Percentiles rank a stretch among this genome's conserved stretches.
These are phyloP conservation scores for Sinella curviseta DNA, from an alignment of 1,140 invertebrate species.

Conservation along the genomic window DNA sequence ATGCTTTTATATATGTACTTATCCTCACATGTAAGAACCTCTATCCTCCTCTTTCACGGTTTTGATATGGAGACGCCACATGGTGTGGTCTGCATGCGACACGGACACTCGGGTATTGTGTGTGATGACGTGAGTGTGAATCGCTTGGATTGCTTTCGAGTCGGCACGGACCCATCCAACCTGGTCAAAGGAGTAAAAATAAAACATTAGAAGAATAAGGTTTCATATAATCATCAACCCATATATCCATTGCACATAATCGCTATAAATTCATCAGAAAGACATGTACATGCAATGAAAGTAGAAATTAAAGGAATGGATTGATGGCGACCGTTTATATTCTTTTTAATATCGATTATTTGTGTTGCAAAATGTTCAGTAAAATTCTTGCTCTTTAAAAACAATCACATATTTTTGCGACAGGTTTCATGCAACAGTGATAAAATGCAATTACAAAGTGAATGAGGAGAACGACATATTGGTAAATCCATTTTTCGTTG, in stretches of 20 bases:
- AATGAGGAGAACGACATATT: neutral
- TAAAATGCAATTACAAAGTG: too few species aligned
- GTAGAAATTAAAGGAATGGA: too few species aligned
- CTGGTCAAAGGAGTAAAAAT: slow-evolving; percentile 51
- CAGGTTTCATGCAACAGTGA: too few species aligned
- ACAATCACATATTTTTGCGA: too few species aligned
- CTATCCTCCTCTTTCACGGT: slow-evolving; percentile 54
- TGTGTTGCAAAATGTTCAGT: too few species aligned
- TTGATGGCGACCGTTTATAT: too few species aligned
- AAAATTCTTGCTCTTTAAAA: too few species aligned
- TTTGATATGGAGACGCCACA: slow-evolving; percentile 54
- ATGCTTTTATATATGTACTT: neutral
- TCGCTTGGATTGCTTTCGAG: slow-evolving; percentile 55
- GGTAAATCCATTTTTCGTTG: neutral
- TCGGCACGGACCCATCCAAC: slow-evolving; percentile 58
- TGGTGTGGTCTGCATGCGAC: slow-evolving; percentile 51
- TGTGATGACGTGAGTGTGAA: slow-evolving; percentile 56
- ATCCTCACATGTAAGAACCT: slow-evolving; percentile 45
- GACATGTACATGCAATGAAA: too few species aligned
- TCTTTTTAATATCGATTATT: too few species aligned
- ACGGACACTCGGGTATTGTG: slow-evolving; percentile 55
- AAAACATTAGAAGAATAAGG: too few species aligned
- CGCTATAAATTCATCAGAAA: too few species aligned
- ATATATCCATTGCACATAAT: too few species aligned
- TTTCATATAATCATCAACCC: slow-evolving; percentile 1